Evolutionary conservation across 2,113 vertebrate genomes (phyloP).

Genomic region (Hydropotes inermis): DNA sequence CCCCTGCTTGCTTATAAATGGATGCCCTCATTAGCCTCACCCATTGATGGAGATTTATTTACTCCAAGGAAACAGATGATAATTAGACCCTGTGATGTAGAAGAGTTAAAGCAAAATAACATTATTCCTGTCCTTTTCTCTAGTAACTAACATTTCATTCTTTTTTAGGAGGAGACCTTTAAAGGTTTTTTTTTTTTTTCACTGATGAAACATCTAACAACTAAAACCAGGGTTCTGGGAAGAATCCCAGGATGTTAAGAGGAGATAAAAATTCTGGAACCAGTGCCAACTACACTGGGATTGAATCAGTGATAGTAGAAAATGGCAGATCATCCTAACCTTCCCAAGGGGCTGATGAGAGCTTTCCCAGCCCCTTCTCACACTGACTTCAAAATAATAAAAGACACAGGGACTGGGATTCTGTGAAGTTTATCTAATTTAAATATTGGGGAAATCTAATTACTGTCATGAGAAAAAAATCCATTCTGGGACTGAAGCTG

Average conservation of each 20-base stretch:
- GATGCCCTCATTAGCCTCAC: slow-evolving; percentile 43
- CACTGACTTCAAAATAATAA: background rate
- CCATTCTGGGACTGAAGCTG: background rate
- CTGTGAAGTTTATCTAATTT: background rate
- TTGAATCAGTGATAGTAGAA: background rate
- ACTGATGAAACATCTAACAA: slow-evolving; percentile 36
- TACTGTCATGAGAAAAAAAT: background rate
- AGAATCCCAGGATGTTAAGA: slow-evolving; percentile 45
- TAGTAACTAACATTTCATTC: slow-evolving; percentile 52
- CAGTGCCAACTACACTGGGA: slow-evolving; percentile 14
- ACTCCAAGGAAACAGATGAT: slow-evolving; percentile 40
- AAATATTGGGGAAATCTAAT: background rate
- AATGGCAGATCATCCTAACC: background rate
- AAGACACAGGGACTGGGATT: background rate
- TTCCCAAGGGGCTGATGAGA: background rate
- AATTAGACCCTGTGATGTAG: slow-evolving; percentile 35
- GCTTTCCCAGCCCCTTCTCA: slow-evolving; percentile 29
- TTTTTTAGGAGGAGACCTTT: slow-evolving; percentile 36
- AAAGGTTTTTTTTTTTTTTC: slow-evolving; percentile 59
- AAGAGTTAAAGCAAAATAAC: slow-evolving; percentile 7
- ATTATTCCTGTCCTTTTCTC: slow-evolving; percentile 44
- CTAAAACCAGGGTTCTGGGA: slow-evolving; percentile 55
- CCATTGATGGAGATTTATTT: slow-evolving; percentile 46
- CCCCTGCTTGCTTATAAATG: slow-evolving; percentile 18
- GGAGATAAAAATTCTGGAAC: slow-evolving; percentile 59